Percentiles rank a stretch among this genome's conserved stretches.
Conservation (phyloP, 2,113 vertebrate genomes). For the Miniopterus natalensis region DNA sequence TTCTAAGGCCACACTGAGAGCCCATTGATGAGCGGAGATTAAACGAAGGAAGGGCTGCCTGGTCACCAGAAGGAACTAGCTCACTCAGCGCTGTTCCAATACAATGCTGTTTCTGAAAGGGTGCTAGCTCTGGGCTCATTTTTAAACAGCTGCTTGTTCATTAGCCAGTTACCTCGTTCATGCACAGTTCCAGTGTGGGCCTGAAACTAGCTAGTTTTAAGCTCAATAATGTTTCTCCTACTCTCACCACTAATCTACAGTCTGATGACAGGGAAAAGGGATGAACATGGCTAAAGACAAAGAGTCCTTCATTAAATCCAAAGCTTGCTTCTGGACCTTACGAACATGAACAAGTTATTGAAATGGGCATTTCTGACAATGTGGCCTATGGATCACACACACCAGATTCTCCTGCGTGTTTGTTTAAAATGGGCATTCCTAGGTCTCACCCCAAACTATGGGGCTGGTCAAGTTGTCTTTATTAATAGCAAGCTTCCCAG, state of each 20-base stretch:
- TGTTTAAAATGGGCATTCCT: not conserved
- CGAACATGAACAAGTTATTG: not conserved
- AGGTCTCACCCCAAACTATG: not conserved
- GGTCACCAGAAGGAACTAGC: not conserved
- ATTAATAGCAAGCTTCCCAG: not conserved
- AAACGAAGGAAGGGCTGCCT: not conserved
- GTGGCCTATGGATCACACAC: not conserved
- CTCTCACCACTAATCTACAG: not conserved
- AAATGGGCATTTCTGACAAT: not conserved
- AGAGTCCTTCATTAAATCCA: not conserved
- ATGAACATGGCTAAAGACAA: not conserved
- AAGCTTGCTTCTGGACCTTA: not conserved
- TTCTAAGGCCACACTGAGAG: not conserved
- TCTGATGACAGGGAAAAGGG: not conserved
- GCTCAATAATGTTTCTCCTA: not conserved
- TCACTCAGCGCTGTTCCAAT: not conserved
- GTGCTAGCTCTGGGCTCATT: not conserved
- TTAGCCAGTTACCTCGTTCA: not conserved
- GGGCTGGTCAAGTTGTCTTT: not conserved
- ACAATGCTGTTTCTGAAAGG: not conserved
- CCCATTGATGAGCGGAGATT: not conserved
- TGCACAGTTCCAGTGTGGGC: not conserved
- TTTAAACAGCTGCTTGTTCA: not conserved
- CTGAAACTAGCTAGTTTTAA: not conserved
- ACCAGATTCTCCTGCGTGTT: not conserved